Evolutionary conservation across 2,797 vertebrate species (phyloP), one percentile per base, ranked within the genome.

Genomic region (Myotis daubentonii): DNA sequence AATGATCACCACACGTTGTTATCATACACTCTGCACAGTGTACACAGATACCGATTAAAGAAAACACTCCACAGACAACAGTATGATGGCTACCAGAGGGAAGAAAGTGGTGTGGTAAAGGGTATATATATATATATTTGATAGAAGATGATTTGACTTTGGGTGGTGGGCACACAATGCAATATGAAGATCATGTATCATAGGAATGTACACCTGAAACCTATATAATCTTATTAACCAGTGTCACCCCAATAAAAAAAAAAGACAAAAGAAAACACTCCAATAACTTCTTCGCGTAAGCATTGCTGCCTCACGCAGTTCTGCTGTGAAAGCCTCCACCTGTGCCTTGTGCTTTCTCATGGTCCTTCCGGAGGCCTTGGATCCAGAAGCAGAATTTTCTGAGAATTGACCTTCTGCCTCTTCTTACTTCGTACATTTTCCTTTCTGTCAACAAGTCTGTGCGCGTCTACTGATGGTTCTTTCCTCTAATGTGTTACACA

Each of bases 391-490:
- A 91, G 62, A 82, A 94, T 93, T 86, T 81, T 89, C 65, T 75
- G 60, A 65, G 19, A 81, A 7, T n/a, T 41, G 57, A 76, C 53
- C 91, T 44, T 71, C 57, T 83, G 3, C 49, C 10, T 66, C 74
- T 75, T 82, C 41, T 53, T 36, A 19, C 33, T 78, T 60, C 9
- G 9, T 60, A 49, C 20, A 5, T 70, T 51, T 84, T 90, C 28
- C 36, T 89, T 89, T 91, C 55, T 92, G 49, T 95, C 30, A 72
- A 20, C n/a, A 89, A 91, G 28, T 87, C n/a, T 28, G 30, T 55
- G 60, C 7, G 17, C 7, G 70, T 49, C 36, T 16, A 51, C 23
- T 23, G 17, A 71, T 57, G 47, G 38, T 62, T 85, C 20, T 44
- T 38, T 66, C 76, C 72, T 53, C 30, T 53, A 38, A 60, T 47